phyloP scores from a whole-genome alignment of 2,888 invertebrate genomes.

The Heliconius erato region DNA sequence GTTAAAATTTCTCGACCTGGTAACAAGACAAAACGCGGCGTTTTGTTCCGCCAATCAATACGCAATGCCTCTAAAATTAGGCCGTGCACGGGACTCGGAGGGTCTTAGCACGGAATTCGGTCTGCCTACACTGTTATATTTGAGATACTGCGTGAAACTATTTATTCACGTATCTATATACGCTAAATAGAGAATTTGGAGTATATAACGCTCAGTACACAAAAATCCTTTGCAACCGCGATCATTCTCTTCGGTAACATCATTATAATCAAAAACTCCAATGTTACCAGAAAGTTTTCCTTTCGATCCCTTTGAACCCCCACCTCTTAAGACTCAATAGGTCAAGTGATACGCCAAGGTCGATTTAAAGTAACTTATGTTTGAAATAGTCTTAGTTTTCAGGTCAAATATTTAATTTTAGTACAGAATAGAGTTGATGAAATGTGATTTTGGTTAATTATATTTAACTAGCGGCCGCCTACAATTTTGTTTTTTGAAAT shows the following conservation, averaged over 20 bases:
- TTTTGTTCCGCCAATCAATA: background rate
- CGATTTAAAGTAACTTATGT: slow-evolving; percentile 17
- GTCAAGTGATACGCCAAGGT: slow-evolving; percentile 20
- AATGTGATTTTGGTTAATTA: background rate
- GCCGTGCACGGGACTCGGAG: too few species aligned
- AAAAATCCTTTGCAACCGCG: slow-evolving; percentile 4
- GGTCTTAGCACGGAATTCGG: too few species aligned
- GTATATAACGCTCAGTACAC: background rate
- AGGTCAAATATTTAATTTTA: slow-evolving; percentile 14
- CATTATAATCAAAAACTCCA: slow-evolving; percentile 31
- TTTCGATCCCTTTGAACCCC: slow-evolving; percentile 29
- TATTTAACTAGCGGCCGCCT: background rate
- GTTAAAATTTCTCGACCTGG: too few species aligned
- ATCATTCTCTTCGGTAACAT: slow-evolving; percentile 22
- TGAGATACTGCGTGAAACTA: too few species aligned
- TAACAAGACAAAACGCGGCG: too few species aligned
- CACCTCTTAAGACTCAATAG: slow-evolving; percentile 4
- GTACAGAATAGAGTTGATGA: background rate
- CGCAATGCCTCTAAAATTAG: background rate
- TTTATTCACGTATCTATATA: background rate
- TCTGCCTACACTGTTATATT: too few species aligned
- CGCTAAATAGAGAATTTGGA: background rate
- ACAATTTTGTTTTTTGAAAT: background rate
- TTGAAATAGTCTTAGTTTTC: background rate
- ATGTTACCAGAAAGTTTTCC: slow-evolving; percentile 28